Conservation (phyloP, 2,888 invertebrate species). For the Mimumesa dahlbomi region DNA sequence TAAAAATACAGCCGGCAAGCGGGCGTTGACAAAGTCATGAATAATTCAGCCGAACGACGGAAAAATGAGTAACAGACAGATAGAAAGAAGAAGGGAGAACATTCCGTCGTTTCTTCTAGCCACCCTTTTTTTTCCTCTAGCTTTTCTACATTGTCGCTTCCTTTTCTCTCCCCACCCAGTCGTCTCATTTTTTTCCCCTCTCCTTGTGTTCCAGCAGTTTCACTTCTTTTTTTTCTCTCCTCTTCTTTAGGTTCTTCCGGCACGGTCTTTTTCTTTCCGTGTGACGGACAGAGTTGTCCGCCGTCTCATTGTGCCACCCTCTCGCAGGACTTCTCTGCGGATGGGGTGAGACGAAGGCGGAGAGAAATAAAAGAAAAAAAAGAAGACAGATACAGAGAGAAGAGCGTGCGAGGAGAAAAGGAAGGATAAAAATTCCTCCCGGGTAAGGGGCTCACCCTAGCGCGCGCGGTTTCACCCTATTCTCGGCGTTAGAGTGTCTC, state of each 20-base stretch:
- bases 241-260: slow-evolving; percentile 8
- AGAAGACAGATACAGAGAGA: slow-evolving; percentile 38
- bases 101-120: slow-evolving; percentile 35
- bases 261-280: slow-evolving; percentile 32
- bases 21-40: slow-evolving; percentile 71
- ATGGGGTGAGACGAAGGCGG: slow-evolving; percentile 27
- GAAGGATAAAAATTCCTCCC: slow-evolving; percentile 28
- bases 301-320: slow-evolving; percentile 38
- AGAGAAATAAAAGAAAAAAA: slow-evolving; percentile 9
- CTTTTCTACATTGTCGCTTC: slow-evolving; percentile 27
- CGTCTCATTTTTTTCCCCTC: not conserved
- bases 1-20: slow-evolving; percentile 68
- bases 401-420: slow-evolving; percentile 14
- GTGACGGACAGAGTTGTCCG: slow-evolving; percentile 51
- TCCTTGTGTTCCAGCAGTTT: slow-evolving; percentile 1
- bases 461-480: not conserved
- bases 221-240: slow-evolving; percentile 9
- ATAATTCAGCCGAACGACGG: slow-evolving; percentile 66
- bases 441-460: too few relatives aligned
- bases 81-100: not conserved
- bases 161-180: slow-evolving; percentile 11
- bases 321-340: slow-evolving; percentile 21
- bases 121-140: slow-evolving; percentile 21
- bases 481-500: not conserved
- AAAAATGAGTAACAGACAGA: slow-evolving; percentile 60